Percentiles rank a stretch among this genome's conserved stretches.
These are phyloP conservation scores for Megaustenia siamemsis DNA, from an alignment of 2,888 invertebrate genomes.

Conservation along the genomic window DNA sequence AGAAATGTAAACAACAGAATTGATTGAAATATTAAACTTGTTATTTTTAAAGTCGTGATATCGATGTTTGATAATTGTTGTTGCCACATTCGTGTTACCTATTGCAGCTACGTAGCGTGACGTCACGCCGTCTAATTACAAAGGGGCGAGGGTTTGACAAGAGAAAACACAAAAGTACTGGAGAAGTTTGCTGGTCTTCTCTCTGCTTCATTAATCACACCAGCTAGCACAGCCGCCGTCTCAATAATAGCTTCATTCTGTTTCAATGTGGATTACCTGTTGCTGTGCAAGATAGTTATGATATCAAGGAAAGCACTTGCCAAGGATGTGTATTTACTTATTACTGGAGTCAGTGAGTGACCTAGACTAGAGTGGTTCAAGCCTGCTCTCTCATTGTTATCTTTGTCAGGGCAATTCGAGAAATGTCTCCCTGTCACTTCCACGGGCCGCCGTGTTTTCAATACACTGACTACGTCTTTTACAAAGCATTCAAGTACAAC, in stretches of 20 bases:
- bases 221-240: neutral
- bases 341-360: no score
- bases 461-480: constrained; percentile 94
- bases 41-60: no score
- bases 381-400: constrained; percentile 34
- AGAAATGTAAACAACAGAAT: neutral
- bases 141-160: constrained; percentile 69
- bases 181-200: constrained; percentile 59
- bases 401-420: constrained; percentile 37
- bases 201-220: constrained; percentile 1
- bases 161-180: constrained; percentile 70
- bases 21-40: constrained; percentile 51
- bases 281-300: neutral
- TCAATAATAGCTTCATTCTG: constrained; percentile 31
- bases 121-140: constrained; percentile 77
- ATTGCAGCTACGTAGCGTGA: no score
- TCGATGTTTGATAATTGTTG: no score
- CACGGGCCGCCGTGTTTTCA: constrained; percentile 91
- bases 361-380: constrained; percentile 75
- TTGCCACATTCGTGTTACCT: no score
- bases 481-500: constrained; percentile 89
- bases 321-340: constrained; percentile 68
- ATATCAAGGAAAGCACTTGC: constrained; percentile 48
- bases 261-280: constrained; percentile 49
- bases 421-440: constrained; percentile 84